phyloP scores from a whole-genome alignment of 1,140 invertebrate species.

The Nylanderia fulva region DNA sequence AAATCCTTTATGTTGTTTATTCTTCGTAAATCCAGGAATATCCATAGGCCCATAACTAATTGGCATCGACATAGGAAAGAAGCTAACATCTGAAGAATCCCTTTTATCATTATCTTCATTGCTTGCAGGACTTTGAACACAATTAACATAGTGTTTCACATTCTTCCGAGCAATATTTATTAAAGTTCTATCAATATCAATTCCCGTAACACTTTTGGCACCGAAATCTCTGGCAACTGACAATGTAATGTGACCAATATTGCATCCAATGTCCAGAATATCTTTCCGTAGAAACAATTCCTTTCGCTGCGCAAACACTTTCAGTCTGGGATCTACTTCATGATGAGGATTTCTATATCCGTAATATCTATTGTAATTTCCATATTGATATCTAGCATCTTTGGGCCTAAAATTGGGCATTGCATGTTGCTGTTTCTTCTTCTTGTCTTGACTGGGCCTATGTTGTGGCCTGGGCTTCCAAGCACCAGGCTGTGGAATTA shows the following conservation, averaged over 20 bases:
- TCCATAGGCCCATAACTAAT: slow-evolving; percentile 93
- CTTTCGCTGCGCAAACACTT: slow-evolving; percentile 91
- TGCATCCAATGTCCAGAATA: slow-evolving; percentile 98
- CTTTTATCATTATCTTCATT: slow-evolving; percentile 76
- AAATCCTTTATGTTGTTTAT: slow-evolving; percentile 88
- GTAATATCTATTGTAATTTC: slow-evolving; percentile 98
- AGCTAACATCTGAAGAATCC: slow-evolving; percentile 83
- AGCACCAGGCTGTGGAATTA: slow-evolving; percentile 94
- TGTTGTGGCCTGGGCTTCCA: slow-evolving; percentile 87
- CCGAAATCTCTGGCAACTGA: slow-evolving; percentile 94
- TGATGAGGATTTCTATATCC: slow-evolving; percentile 95
- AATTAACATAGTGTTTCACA: slow-evolving; percentile 91
- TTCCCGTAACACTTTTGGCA: slow-evolving; percentile 94
- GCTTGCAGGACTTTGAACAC: slow-evolving; percentile 80
- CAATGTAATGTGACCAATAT: slow-evolving; percentile 97
- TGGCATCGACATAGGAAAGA: slow-evolving; percentile 95
- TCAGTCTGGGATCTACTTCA: slow-evolving; percentile 93
- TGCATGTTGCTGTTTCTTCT: slow-evolving; percentile 76
- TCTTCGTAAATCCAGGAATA: slow-evolving; percentile 87
- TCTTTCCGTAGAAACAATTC: slow-evolving; percentile 96
- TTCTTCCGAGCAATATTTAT: slow-evolving; percentile 94
- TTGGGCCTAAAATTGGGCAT: slow-evolving; percentile 91
- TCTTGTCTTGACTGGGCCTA: slow-evolving; percentile 81
- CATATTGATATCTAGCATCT: slow-evolving; percentile 94
- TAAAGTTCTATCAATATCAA: slow-evolving; percentile 97